These are phyloP conservation scores for Ganaspis sp. DNA, from an alignment of 1,140 invertebrate species.

Conservation along the genomic window DNA sequence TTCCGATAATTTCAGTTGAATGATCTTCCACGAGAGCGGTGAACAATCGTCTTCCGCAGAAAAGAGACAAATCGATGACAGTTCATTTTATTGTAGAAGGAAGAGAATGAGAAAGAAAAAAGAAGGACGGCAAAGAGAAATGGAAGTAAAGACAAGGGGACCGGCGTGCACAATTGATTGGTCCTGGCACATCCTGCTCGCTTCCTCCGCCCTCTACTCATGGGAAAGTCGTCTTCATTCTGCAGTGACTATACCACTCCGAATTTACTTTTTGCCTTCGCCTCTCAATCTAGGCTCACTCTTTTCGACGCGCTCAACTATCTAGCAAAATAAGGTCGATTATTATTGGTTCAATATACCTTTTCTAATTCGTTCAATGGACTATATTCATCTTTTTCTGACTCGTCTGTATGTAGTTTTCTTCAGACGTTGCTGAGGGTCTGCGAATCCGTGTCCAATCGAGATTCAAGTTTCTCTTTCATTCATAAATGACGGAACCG, in stretches of 20 bases:
- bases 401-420: conserved; percentile 37
- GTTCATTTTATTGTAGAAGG: conserved; percentile 50
- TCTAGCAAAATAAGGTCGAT: conserved; percentile 59
- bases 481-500: conserved; percentile 62
- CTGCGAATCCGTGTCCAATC: conserved; percentile 52
- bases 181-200: conserved; percentile 74
- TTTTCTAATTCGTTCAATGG: conserved; percentile 42
- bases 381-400: conserved; percentile 33
- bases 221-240: conserved; percentile 71
- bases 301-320: conserved; percentile 55
- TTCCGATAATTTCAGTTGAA: not conserved
- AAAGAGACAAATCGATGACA: conserved; percentile 53
- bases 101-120: conserved; percentile 44
- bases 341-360: conserved; percentile 45
- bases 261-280: conserved; percentile 60
- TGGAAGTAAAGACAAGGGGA: conserved; percentile 64
- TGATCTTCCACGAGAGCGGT: not conserved
- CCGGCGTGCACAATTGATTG: conserved; percentile 75
- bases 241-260: conserved; percentile 52
- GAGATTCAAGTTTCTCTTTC: conserved; percentile 50
- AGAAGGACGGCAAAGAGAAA: conserved; percentile 50
- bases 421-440: conserved; percentile 40
- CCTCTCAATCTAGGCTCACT: conserved; percentile 56
- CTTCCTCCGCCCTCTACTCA: conserved; percentile 68
- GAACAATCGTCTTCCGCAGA: conserved; percentile 14